phyloP scores from a whole-genome alignment of 2,888 invertebrate genomes.

The Aromia moschata region DNA sequence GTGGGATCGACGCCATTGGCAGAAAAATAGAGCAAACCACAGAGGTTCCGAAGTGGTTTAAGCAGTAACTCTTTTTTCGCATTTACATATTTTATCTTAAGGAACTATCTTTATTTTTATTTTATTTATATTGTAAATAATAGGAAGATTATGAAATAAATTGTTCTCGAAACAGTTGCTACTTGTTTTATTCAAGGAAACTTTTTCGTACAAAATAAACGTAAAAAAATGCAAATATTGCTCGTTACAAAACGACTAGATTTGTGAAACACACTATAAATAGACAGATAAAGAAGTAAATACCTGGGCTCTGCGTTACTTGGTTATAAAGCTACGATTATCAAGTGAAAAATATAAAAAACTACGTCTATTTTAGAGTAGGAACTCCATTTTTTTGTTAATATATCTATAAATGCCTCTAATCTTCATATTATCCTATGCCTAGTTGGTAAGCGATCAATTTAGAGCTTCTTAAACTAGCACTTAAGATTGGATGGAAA shows the following conservation, averaged over 20 bases:
- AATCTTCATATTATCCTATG: too few species aligned
- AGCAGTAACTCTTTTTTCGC: constrained; percentile 37
- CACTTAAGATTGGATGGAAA: too few species aligned
- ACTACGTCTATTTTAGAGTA: too few species aligned
- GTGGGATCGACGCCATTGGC: too few species aligned
- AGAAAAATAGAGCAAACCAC: constrained; percentile 46
- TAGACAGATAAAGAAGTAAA: background rate
- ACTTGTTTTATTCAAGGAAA: constrained; percentile 7
- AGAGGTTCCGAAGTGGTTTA: constrained; percentile 61
- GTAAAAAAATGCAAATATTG: constrained; percentile 20
- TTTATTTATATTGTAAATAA: constrained; percentile 18
- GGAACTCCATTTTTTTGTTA: too few species aligned
- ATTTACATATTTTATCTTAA: background rate
- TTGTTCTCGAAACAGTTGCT: background rate
- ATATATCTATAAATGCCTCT: too few species aligned
- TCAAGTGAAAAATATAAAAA: too few species aligned
- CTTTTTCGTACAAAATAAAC: constrained; percentile 2
- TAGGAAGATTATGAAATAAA: constrained; percentile 5
- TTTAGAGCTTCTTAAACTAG: too few species aligned
- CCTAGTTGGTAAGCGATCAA: too few species aligned
- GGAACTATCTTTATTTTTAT: background rate
- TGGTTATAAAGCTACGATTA: too few species aligned
- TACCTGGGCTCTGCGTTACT: too few species aligned
- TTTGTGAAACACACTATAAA: constrained; percentile 4
- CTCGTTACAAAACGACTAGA: constrained; percentile 21